Evolutionary conservation across 2,797 vertebrate genomes (phyloP), one percentile per base, ranked within the genome.

Genomic region (Syndactyla subalaris): DNA sequence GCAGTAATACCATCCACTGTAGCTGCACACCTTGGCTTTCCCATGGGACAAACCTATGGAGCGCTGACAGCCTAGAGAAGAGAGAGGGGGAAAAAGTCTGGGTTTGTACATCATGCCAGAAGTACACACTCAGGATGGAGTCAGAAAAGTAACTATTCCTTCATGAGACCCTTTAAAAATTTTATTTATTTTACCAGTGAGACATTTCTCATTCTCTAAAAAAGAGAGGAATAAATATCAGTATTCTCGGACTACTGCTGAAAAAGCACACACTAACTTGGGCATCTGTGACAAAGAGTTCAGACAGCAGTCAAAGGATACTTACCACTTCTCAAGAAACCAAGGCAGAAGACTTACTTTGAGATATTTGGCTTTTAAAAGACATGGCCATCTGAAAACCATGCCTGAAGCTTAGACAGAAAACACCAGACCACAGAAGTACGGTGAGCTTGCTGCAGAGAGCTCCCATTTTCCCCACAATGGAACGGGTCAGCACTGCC

Each of bases 1-100:
- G 96, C 99, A 99, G 98, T 99, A 99, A 93, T 99, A 99, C 99
- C 99, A 99, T 73, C 99, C 99, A 27, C 99, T 99, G 97, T 99
- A 99, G 96, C 97, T 98, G 96, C 99, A 99, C 34, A 99, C 99
- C 94, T 99, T 99, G 89, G 99, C 99, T 91, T 99, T 99, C 71
- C 99, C 99, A 48, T 97, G 98, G 95, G 99, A 99, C 67, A 99
- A 97, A 45, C 99, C 99, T 36, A 99, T 99, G 29, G 98, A 98
- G 82, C 98, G 98, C 93, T 99, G 99, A 93, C 99, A 99, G 45
- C 99, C 99, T 99, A 97, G 66, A 81, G 76, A 79, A 85, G 70
- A 91, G 71, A 94, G 45, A 87, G 63, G 12, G 27, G 23, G 24
- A 58, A 38, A 41, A 84, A 54, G 38, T 63, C 67, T 54, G 29